These are phyloP conservation scores for Sebastes vulpes DNA, from an alignment of 2,797 vertebrate genomes.

Conservation along the genomic window DNA sequence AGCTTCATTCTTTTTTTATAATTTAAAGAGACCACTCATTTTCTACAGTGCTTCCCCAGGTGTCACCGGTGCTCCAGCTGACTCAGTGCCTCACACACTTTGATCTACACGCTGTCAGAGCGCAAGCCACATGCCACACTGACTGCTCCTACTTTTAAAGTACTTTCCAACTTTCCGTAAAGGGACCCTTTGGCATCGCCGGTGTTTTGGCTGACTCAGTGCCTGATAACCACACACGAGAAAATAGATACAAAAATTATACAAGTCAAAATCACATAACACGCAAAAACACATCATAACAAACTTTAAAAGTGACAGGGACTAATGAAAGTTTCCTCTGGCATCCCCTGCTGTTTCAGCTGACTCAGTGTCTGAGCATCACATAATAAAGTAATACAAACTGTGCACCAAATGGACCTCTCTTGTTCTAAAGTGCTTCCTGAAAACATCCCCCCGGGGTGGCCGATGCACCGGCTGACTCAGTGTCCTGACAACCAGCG, in stretches of 20 bases:
- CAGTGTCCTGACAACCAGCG: neutral
- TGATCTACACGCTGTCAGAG: neutral
- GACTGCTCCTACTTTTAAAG: conserved; percentile 15
- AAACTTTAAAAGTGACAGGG: conserved; percentile 26
- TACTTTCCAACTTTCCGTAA: neutral
- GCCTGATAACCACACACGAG: conserved; percentile 7
- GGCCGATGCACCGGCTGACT: conserved; percentile 9
- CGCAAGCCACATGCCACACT: neutral
- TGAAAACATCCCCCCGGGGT: neutral
- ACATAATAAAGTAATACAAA: conserved; percentile 28
- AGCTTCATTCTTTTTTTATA: conserved; percentile 22
- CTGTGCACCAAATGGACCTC: conserved; percentile 20
- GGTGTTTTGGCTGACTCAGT: conserved; percentile 30
- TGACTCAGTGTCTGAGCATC: conserved; percentile 38
- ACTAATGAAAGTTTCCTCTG: conserved; percentile 26
- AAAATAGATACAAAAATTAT: conserved; percentile 14
- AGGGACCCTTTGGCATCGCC: neutral
- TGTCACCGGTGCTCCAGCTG: conserved; percentile 6
- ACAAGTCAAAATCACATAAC: conserved; percentile 11
- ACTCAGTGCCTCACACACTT: neutral
- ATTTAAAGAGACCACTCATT: conserved; percentile 7
- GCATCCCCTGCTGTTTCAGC: conserved; percentile 12
- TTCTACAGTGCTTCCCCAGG: neutral
- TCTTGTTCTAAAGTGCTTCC: neutral
- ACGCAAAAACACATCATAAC: neutral